Evolutionary conservation across 35 echinoderm and acorn worm genomes (phyloP).

Genomic region (Acanthaster planci): DNA sequence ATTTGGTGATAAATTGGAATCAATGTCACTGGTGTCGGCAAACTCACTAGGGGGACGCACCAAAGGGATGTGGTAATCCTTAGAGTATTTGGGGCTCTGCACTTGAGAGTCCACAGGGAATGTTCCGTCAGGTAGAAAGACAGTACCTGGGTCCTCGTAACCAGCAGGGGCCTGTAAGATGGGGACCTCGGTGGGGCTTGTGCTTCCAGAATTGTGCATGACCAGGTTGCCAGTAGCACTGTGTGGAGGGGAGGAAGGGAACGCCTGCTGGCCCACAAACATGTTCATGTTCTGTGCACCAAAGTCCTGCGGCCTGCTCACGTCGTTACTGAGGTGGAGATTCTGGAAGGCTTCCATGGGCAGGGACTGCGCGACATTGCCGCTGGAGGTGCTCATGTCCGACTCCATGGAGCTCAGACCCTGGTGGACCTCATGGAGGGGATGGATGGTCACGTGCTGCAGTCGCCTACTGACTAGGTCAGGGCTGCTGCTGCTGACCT

Average conservation of each 20-base stretch:
- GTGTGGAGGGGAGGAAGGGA: constrained; percentile 3
- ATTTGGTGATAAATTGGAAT: constrained; percentile 86
- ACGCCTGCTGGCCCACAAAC: neutral
- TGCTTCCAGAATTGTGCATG: constrained; percentile 22
- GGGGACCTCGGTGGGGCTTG: constrained; percentile 56
- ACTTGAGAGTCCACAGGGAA: constrained; percentile 23
- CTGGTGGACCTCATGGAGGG: constrained; percentile 59
- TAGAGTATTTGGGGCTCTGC: constrained; percentile 26
- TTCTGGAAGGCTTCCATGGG: constrained; percentile 89
- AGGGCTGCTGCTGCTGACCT: constrained; percentile 95
- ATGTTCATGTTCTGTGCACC: constrained; percentile 15
- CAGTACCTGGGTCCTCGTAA: constrained; percentile 61
- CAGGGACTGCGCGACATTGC: constrained; percentile 71
- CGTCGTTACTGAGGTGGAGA: constrained; percentile 43
- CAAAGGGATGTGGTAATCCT: constrained; percentile 70
- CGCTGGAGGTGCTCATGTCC: constrained; percentile 57
- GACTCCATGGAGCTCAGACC: constrained; percentile 37
- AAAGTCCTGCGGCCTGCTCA: neutral
- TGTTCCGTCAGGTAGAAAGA: constrained; percentile 18
- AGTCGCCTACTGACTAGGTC: constrained; percentile 83
- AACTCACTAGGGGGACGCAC: constrained; percentile 95
- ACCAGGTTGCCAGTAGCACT: constrained; percentile 3
- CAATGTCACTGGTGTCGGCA: constrained; percentile 91
- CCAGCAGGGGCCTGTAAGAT: constrained; percentile 64
- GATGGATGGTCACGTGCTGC: constrained; percentile 44